Conservation (phyloP, 1,140 invertebrate species). For the Lasioglossum albipes region DNA sequence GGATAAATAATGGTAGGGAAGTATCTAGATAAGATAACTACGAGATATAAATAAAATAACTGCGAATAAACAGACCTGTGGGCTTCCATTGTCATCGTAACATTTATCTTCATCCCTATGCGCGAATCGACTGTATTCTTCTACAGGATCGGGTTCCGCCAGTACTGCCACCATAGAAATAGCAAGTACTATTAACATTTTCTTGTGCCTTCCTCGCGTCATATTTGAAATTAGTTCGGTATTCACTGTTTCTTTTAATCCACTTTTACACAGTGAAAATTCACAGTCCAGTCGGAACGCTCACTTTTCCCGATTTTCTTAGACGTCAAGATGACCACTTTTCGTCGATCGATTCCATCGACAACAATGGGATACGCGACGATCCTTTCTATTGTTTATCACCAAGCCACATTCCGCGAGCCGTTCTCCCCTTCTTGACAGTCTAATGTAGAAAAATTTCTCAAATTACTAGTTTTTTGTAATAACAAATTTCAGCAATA, state of each 20-base stretch:
- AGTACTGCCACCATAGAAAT: slow-evolving; percentile 45
- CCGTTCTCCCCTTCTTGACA: slow-evolving; percentile 31
- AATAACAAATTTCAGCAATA: background rate
- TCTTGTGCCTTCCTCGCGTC: slow-evolving; percentile 33
- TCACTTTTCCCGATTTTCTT: slow-evolving; percentile 7
- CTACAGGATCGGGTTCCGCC: slow-evolving; percentile 69
- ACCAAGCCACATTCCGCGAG: slow-evolving; percentile 50
- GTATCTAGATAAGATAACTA: too few species aligned
- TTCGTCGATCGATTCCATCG: slow-evolving; percentile 17
- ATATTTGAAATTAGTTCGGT: slow-evolving; percentile 14
- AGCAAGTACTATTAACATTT: slow-evolving; percentile 26
- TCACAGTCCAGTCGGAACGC: background rate
- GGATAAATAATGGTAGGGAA: background rate
- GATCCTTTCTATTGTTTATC: slow-evolving; percentile 44
- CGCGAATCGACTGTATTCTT: slow-evolving; percentile 59
- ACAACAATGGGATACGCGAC: background rate
- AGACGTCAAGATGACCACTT: background rate
- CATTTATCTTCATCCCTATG: slow-evolving; percentile 74
- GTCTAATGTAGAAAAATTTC: slow-evolving; percentile 34
- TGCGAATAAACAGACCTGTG: slow-evolving; percentile 71
- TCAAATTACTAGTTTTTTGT: background rate
- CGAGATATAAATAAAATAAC: background rate
- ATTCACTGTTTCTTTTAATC: background rate
- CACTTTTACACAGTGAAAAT: background rate
- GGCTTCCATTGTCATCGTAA: slow-evolving; percentile 71